Evolutionary conservation across 2,113 vertebrate genomes (phyloP), one percentile per base, ranked within the genome.

Genomic region (Podarcis raffonei): DNA sequence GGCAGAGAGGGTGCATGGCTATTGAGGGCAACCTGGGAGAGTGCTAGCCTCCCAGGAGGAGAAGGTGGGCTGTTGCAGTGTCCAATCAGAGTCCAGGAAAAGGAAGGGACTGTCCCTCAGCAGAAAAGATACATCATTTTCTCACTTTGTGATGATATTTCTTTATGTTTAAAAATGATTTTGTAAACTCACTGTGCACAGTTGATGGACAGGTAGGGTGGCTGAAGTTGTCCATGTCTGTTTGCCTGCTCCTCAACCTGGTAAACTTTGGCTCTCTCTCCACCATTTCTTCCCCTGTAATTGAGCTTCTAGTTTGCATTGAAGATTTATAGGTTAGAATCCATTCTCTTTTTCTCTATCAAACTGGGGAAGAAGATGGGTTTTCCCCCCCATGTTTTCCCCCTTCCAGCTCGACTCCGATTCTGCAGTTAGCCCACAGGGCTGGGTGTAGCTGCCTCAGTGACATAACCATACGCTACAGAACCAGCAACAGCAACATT

Each of bases 401-500:
- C 42, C 8, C 48, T 81, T 86, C 42, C 20, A 22, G 25, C 35
- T 3, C 18, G 27, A 39, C 57, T 13, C 5, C 7, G 53, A 25
- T 77, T 42, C 57, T 35, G n/a, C 15, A n/a, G 1, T 5, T 6
- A 53, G 30, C 23, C 57, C 12, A 30, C 20, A 12, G 72, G 30
- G 3, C 4, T 16, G 15, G 12, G 1, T 1, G n/a, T 20, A 32
- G 74, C 11, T 16, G 0, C 16, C 11, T 74, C 35, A 0, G 66
- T 30, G 57, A 87, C 75, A 16, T 81, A 83, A 75, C 85, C 27
- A 83, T 1, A 11, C 1, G 32, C 82, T 42, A 7, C 27, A 20
- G 35, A 66, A 3, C 0, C 39, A 80, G 39, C 84, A 87, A 87
- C 27, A 85, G 30, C 1, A 48, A 1, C 3, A 0, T 32, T 69